phyloP scores from a whole-genome alignment of 1,140 invertebrate genomes.

The Bombus confusus region DNA sequence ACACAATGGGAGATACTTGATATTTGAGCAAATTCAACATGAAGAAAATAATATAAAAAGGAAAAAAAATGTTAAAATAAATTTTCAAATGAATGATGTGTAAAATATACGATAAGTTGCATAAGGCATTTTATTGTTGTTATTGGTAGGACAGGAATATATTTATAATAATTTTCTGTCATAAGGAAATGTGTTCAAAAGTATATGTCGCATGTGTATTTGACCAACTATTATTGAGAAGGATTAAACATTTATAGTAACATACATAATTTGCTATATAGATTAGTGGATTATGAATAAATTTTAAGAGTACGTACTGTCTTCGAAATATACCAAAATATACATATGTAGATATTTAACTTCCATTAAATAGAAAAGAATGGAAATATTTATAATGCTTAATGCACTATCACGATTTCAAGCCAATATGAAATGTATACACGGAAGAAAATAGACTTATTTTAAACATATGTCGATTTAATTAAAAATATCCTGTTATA shows the following conservation, averaged over 20 bases:
- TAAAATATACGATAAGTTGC: constrained; percentile 13
- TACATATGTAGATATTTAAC: constrained; percentile 29
- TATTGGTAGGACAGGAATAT: constrained; percentile 4
- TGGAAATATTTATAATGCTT: constrained; percentile 18
- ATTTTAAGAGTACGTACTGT: constrained; percentile 17
- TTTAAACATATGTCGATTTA: background rate
- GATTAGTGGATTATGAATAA: constrained; percentile 31
- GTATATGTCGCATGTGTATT: background rate
- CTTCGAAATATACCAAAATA: constrained; percentile 23
- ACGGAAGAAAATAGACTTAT: background rate
- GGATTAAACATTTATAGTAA: background rate
- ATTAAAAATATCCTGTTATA: background rate
- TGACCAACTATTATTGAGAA: constrained; percentile 13
- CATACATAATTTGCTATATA: constrained; percentile 10
- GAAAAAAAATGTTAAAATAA: background rate
- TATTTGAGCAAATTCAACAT: background rate
- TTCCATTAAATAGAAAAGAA: constrained; percentile 25
- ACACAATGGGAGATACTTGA: background rate
- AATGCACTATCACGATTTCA: constrained; percentile 23
- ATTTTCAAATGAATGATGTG: background rate
- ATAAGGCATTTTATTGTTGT: background rate
- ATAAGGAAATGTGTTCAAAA: constrained; percentile 33
- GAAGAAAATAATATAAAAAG: background rate
- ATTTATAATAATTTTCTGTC: constrained; percentile 13
- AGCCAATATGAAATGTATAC: constrained; percentile 19